Base-by-base conservation (phyloP, 2,797 vertebrate species). In the Urophycis tenuis region DNA sequence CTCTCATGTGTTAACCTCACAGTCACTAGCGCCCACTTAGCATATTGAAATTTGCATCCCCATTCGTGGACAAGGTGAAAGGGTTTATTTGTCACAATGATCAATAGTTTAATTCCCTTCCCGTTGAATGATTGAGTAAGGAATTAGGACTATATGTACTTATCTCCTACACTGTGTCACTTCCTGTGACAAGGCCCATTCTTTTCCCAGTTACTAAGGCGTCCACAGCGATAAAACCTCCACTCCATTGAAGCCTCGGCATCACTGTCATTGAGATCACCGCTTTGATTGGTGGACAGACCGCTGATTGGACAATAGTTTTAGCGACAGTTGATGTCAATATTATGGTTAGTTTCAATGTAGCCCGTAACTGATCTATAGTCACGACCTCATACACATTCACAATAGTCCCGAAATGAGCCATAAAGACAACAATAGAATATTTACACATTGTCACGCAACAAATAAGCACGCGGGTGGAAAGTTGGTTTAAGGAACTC, bases 1-100 rank as follows among this genome's bases (percentile, higher is more conserved):
- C 92, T 93, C 91, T 91, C 90, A 91, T 93, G 94, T 94, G 95
- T 95, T 92, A 93, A 92, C 92, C 91, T 90, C 82, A 75, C 79
- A 87, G 89, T 90, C 89, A 88, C 83, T 81, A 33, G 32, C 82
- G 82, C 76, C 89, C 91, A 90, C 90, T 93, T 93, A 92, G 87
- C 92, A 91, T 94, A 93, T 92, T 92, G 90, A 85, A 92, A 84
- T 87, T 80, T 79, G 87, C 86, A 80, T 90, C 86, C 85, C 90
- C 90, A 88, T 87, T 86, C 85, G 81, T 78, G 84, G 89, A 85
- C 81, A 85, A 86, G 87, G 84, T 90, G 87, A 88, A 88, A 34
- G 79, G 87, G 86, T 84, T 86, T 88, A 85, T 87, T 87, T 89
- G 86, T 90, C 85, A 91, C 74, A 81, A 89, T 93, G 92, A 93